Base-by-base conservation (phyloP, 2,888 invertebrate genomes). In the Agrilus mali region DNA sequence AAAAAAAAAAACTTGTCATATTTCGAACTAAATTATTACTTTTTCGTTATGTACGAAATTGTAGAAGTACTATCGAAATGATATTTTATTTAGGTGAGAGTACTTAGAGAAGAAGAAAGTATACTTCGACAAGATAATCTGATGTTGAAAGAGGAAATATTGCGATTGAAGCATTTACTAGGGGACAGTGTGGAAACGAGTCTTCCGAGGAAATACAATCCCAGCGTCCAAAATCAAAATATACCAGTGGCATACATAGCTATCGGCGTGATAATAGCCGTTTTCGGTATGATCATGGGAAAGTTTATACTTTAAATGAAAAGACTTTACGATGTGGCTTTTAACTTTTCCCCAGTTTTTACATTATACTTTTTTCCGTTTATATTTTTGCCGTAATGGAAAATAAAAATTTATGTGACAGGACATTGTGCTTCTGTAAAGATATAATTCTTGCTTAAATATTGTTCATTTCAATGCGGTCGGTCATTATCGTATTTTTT, bases 121-220 rank as follows among this genome's bases (percentile, higher is more conserved):
- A 74, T 75, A 64, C 71, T 92, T 66, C 77, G 84, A 69, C 83
- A 86, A 70, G 92, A 93, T 69, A 88, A 87, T 72, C 71, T 86
- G 57, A 78, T 79, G 67, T 74, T 93, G 62, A 89, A 85, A 77
- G 82, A 82, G 65, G 80, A 82, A 66, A 53, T 82, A 55, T 64
- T 79, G 55, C 75, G 76, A 56, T 62, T 80, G 61, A 77, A 76
- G 59, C 70, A 60, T 60, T 61, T 61, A 59, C 42, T 70, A 65
- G 56, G 68, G 59, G 1, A 42, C 20, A 34, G 38, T 46, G 42
- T 40, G 44, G 42, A 66, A 65, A 56, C 56, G 53, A 68, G 67
- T 47, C 65, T 65, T 36, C 51, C 59, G 33, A 64, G 63, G 50
- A 63, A 67, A 47, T 80, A 78, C 69, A 75, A 79, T 61, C 71